A percentile compares a stretch with the other conserved stretches of the same genome.
Conservation (phyloP, 2,888 invertebrate genomes). For the Tetragnatha montana region DNA sequence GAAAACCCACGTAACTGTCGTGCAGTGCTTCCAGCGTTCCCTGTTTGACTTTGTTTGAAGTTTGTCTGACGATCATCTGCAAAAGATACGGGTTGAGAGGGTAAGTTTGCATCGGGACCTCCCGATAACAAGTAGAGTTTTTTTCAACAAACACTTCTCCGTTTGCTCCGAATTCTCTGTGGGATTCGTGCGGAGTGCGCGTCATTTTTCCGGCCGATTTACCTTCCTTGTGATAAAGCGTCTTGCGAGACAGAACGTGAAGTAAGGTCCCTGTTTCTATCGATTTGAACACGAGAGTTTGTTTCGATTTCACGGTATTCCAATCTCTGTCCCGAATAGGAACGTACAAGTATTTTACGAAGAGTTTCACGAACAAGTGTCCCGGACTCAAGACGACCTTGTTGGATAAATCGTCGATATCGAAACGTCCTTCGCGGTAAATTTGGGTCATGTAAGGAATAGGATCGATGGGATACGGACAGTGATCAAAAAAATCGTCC, state of each 20-base stretch:
- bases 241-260: slow-evolving; percentile 47
- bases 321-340: slow-evolving; percentile 28
- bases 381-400: slow-evolving; percentile 16
- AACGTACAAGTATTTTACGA: slow-evolving; percentile 21
- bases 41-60: slow-evolving; percentile 3
- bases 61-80: slow-evolving; percentile 12
- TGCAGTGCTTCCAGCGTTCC: neutral
- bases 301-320: neutral
- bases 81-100: slow-evolving; percentile 24
- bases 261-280: slow-evolving; percentile 36
- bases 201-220: too few relatives aligned
- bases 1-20: slow-evolving; percentile 1
- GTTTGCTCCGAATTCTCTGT: slow-evolving; percentile 22
- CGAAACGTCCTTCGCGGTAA: neutral
- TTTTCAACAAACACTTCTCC: slow-evolving; percentile 32
- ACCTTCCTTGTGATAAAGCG: slow-evolving; percentile 23
- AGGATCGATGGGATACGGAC: neutral
- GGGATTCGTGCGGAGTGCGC: neutral
- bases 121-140: slow-evolving; percentile 16
- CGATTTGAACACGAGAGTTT: slow-evolving; percentile 12
- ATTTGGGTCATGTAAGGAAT: neutral
- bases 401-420: slow-evolving; percentile 23
- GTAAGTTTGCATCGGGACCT: slow-evolving; percentile 9
- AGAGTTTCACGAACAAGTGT: slow-evolving; percentile 8
- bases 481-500: neutral